These are phyloP conservation scores for Dynastes maya DNA, from an alignment of 2,888 invertebrate species.

Conservation along the genomic window DNA sequence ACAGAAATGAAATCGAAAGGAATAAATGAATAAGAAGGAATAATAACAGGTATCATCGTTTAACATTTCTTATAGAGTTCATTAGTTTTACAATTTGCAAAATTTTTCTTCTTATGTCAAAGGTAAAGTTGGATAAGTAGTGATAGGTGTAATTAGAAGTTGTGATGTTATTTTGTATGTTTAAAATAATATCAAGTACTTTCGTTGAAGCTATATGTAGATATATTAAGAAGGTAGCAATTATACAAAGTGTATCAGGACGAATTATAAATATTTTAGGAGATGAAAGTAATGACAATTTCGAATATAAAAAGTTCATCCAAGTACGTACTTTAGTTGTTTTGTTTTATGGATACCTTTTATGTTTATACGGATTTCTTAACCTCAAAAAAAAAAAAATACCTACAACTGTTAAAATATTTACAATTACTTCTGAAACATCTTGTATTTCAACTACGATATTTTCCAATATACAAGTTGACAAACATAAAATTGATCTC, in stretches of 20 bases:
- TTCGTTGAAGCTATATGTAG: not conserved
- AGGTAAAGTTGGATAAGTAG: not conserved
- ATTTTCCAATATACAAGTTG: too few relatives aligned
- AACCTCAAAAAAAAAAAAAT: too few relatives aligned
- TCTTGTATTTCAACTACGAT: constrained; percentile 14
- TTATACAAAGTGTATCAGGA: not conserved
- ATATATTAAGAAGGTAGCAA: not conserved
- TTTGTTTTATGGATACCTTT: too few relatives aligned
- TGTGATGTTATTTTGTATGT: constrained; percentile 13
- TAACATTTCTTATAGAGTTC: too few relatives aligned
- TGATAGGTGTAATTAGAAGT: not conserved
- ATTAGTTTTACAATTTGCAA: not conserved
- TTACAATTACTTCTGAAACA: too few relatives aligned
- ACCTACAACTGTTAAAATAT: too few relatives aligned
- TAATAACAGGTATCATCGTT: not conserved
- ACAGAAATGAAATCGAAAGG: not conserved
- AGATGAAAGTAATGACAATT: too few relatives aligned
- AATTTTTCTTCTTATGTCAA: not conserved
- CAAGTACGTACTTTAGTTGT: too few relatives aligned
- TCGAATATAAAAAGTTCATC: too few relatives aligned
- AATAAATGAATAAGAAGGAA: not conserved
- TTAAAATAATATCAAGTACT: not conserved
- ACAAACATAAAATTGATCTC: too few relatives aligned
- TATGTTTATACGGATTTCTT: too few relatives aligned
- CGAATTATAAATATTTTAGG: too few relatives aligned